Evolutionary conservation across 2,113 vertebrate genomes (phyloP), one percentile per base, ranked within the genome.

Genomic region (Tragelaphus scriptus): DNA sequence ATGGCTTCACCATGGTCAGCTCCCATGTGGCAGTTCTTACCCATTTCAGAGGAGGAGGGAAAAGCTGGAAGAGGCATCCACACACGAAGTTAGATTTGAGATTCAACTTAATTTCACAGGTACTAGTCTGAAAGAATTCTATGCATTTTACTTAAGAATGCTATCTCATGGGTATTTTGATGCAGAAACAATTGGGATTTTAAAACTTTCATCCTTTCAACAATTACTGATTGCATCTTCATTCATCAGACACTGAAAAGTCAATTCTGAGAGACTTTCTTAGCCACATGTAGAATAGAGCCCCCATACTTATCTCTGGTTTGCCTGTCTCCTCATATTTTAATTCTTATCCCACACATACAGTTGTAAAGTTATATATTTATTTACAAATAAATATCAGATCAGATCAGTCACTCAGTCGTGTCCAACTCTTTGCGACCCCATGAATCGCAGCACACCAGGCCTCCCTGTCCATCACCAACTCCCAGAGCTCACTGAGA

Each of bases 241-340:
- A 75, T 19, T 95, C 85, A 93, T 94, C 88, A 96, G 93, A 91
- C 79, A 94, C 36, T 71, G 91, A 95, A 87, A 93, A 21, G 81
- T 80, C 86, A 79, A 77, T 93, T 95, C 56, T 65, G 55, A 85
- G 36, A 55, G 81, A 36, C n/a, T 88, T 79, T 86, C 55, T 53
- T 55, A 17, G 47, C 59, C 16, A 91, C 28, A 11, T 51, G 19
- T 58, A 32, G 93, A 79, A 96, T 0, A 19, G 63, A 88, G 56
- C 7, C 13, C 36, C 23, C 2, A 44, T 2, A 8, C 4, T 82
- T 26, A 91, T 17, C 25, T 68, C 47, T 40, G 4, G 10, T 65
- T 85, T 47, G 23, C 32, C 89, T 25, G 82, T 49, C 49, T 58
- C 40, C n/a, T 63, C 53, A 15, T 0, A 30, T 79, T 87, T 93